Base-by-base conservation (phyloP, 2,888 invertebrate species). In the Lasioglossum leucozonium region DNA sequence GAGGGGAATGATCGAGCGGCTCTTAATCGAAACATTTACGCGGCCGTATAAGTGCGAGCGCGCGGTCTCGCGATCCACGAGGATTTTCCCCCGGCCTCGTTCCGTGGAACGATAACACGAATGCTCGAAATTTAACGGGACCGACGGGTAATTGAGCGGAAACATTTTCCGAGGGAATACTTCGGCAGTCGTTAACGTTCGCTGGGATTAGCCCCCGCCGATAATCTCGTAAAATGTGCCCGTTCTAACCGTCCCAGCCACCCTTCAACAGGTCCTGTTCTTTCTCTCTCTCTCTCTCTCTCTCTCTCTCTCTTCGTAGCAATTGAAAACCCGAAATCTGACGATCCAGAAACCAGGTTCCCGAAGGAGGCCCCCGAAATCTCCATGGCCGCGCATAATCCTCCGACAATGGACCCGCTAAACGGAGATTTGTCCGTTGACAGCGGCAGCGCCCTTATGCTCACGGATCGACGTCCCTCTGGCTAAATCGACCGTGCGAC, bases 351-450 rank as follows among this genome's bases (percentile, higher is more conserved):
- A 82, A 87, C 84, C 62, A 84, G 81, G 80, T 81, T 84, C 65
- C 72, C 51, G 77, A 78, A 79, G 82, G 72, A 37, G 76, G 78
- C 73, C 75, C 78, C 74, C 37, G 86, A 85, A 89, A 89, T 91
- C 87, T 88, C 88, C 88, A 90, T 87, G 88, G 89, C 77, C 87
- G 79, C 88, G 84, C 91, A 89, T 92, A 92, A 92, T 92, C 92
- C 92, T 75, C 76, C 78, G 89, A 92, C 92, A 92, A 92, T 92
- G 89, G 89, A 76, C 86, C 86, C 77, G 84, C 91, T 90, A 89
- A 91, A 90, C 90, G 90, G 87, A 90, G 91, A 91, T 91, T 91
- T 91, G 90, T 87, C 83, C 89, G 88, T 86, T 89, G 90, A 90
- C 90, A 90, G 88, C 85, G 84, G 82, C 55, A 55, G 55, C 58